Conservation (phyloP, 2,888 invertebrate species). For the Ophion costatus region DNA sequence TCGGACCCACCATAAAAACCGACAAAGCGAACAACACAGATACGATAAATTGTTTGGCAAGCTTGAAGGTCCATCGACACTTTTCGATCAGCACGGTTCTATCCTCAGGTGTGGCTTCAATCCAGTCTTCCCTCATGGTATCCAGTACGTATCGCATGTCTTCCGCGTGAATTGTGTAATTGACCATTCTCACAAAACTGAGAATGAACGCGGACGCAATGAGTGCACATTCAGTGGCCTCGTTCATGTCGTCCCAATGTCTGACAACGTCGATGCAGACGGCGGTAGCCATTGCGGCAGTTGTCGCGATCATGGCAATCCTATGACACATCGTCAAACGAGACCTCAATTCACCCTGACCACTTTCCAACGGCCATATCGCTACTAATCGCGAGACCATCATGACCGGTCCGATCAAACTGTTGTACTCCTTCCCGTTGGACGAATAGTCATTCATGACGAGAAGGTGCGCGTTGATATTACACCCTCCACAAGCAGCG, state of each 20-base stretch:
- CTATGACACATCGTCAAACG: conserved; percentile 64
- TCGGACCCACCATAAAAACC: conserved; percentile 69
- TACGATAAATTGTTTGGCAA: conserved; percentile 75
- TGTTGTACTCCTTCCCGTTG: conserved; percentile 69
- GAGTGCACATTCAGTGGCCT: conserved; percentile 76
- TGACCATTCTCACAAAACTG: conserved; percentile 69
- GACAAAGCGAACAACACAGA: conserved; percentile 68
- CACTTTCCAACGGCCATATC: conserved; percentile 73
- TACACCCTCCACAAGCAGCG: neutral
- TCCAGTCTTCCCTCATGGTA: conserved; percentile 77
- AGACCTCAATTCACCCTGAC: conserved; percentile 27
- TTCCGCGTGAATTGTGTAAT: conserved; percentile 69
- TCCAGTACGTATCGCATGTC: conserved; percentile 74
- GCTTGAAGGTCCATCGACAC: conserved; percentile 71
- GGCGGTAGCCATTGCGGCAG: conserved; percentile 48
- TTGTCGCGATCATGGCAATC: conserved; percentile 66
- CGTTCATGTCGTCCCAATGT: conserved; percentile 72
- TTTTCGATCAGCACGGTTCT: conserved; percentile 70
- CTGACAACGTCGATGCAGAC: conserved; percentile 70
- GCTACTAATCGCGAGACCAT: conserved; percentile 67
- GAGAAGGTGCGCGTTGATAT: neutral
- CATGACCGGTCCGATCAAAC: conserved; percentile 71
- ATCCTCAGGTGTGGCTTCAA: conserved; percentile 65
- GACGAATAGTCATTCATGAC: conserved; percentile 40
- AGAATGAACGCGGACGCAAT: conserved; percentile 71